A percentile compares a stretch with the other conserved stretches of the same genome.
Conservation (phyloP, 2,113 vertebrate genomes). For the Acinonyx jubatus region DNA sequence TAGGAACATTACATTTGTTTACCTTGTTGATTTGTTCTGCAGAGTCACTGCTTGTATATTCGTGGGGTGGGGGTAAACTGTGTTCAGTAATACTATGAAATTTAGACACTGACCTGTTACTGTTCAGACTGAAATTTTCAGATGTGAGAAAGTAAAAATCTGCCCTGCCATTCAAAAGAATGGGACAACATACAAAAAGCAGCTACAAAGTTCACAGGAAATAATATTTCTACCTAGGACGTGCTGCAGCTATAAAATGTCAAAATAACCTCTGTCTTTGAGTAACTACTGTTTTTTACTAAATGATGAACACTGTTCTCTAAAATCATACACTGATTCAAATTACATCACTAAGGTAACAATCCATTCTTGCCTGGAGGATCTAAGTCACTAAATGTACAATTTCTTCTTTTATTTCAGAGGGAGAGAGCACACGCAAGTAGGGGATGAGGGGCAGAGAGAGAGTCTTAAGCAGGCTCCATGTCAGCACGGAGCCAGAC, state of each 20-base stretch:
- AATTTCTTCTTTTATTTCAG: background rate
- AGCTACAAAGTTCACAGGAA: background rate
- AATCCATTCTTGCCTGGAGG: conserved; percentile 16
- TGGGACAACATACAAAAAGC: background rate
- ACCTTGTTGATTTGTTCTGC: background rate
- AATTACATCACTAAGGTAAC: conserved; percentile 20
- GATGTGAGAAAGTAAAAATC: background rate
- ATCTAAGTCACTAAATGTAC: background rate
- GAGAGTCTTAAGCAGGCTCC: no score
- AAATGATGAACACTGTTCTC: background rate
- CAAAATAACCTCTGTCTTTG: background rate
- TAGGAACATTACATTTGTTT: background rate
- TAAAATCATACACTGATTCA: conserved; percentile 25
- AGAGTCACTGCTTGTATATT: background rate
- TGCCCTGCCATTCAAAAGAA: background rate
- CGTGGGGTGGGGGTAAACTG: background rate
- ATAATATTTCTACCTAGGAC: background rate
- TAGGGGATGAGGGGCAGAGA: no score
- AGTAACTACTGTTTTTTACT: conserved; percentile 39
- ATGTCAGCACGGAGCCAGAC: no score
- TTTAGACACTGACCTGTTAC: background rate
- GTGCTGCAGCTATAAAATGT: background rate
- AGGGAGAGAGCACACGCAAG: no score
- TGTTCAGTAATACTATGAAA: conserved; percentile 1
- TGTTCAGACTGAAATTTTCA: background rate